Evolutionary conservation across 2,888 invertebrate genomes (phyloP).

Genomic region (Scelioninae gen. 2): DNA sequence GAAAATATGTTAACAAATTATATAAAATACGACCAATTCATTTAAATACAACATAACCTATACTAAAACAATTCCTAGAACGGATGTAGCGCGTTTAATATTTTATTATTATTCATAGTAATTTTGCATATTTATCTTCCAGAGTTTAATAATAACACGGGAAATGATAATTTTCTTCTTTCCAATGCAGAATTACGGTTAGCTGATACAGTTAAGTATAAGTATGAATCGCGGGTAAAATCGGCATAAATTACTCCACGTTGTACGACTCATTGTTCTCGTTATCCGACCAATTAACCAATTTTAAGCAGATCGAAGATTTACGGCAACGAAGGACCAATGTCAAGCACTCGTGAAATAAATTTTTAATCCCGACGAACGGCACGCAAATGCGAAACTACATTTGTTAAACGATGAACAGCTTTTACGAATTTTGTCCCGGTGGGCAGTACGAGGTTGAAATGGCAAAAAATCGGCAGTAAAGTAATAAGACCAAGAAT

Average conservation of each 20-base stretch:
- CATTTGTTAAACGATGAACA: slow-evolving; percentile 23
- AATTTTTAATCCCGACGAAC: slow-evolving; percentile 23
- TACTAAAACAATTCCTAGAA: too few relatives aligned
- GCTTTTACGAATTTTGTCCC: slow-evolving; percentile 8
- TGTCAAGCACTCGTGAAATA: slow-evolving; percentile 10
- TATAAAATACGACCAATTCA: too few relatives aligned
- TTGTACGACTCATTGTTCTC: slow-evolving; percentile 1
- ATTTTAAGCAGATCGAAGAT: slow-evolving; percentile 21
- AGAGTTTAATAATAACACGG: too few relatives aligned
- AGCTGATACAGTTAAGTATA: too few relatives aligned
- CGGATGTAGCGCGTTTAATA: too few relatives aligned
- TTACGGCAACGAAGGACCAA: slow-evolving; percentile 22
- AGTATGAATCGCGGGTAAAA: slow-evolving; percentile 1
- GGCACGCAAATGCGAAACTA: slow-evolving; percentile 20
- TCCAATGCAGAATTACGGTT: too few relatives aligned
- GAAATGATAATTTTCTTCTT: too few relatives aligned
- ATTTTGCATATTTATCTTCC: too few relatives aligned
- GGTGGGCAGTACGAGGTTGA: slow-evolving; percentile 6
- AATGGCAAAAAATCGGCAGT: slow-evolving; percentile 33
- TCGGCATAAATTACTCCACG: background rate
- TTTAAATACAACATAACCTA: too few relatives aligned
- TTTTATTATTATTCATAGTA: too few relatives aligned
- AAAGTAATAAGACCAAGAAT: slow-evolving; percentile 33
- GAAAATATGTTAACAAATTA: too few relatives aligned
- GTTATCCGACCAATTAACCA: slow-evolving; percentile 8